A percentile compares a stretch with the other conserved stretches of the same genome.
Conservation (phyloP, 2,888 invertebrate genomes). For the Plebejus argus region DNA sequence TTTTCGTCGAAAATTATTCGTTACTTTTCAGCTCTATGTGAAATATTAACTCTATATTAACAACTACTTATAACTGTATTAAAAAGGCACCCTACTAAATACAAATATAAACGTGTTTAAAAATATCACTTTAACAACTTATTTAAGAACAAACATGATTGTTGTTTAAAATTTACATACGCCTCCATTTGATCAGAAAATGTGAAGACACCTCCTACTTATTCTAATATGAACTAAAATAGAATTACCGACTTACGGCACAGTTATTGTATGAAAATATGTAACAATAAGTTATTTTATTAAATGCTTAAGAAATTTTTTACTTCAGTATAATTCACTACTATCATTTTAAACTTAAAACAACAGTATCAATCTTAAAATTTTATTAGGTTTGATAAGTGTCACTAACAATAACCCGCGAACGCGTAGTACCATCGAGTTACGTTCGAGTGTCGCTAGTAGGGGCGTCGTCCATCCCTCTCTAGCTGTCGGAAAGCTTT, state of each 20-base stretch:
- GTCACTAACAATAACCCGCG: background rate
- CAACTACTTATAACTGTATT: too few relatives aligned
- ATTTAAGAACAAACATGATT: too few relatives aligned
- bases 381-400: too few relatives aligned
- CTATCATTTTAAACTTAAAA: too few relatives aligned
- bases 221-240: background rate
- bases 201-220: background rate
- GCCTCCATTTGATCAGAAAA: background rate
- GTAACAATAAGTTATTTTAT: background rate
- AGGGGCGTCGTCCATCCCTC: slow-evolving; percentile 55
- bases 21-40: too few relatives aligned
- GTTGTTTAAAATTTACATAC: background rate
- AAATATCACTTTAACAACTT: too few relatives aligned
- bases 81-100: too few relatives aligned
- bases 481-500: slow-evolving; percentile 67
- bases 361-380: too few relatives aligned
- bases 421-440: background rate
- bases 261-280: background rate
- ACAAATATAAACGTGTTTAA: too few relatives aligned
- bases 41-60: too few relatives aligned
- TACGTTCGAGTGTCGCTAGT: slow-evolving; percentile 49
- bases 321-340: background rate
- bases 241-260: background rate
- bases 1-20: background rate
- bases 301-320: background rate